Evolutionary conservation across 1,140 invertebrate genomes (phyloP), one percentile per base, ranked within the genome.

Genomic region (Episyrphus balteatus): DNA sequence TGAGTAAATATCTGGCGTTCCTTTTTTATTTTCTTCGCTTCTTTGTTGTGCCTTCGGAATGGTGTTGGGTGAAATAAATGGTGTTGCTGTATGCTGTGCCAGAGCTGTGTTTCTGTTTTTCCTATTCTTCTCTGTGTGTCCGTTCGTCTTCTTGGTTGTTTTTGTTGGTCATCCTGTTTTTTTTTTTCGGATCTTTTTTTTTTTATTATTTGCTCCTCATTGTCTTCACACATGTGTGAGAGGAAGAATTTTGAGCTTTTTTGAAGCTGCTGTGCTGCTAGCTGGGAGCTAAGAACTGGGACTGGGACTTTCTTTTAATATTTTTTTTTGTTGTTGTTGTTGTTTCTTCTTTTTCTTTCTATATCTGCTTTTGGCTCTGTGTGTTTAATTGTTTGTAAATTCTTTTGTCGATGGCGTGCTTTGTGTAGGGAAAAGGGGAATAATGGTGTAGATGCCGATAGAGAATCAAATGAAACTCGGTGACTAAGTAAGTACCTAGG

Each of bases 311-410:
- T 14, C 17, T 33, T 26, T 42, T 42, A 42, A 34, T 19, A 42
- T 48, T 48, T 21, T 41, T 48, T 15, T 33, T 32, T 38, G 42
- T 26, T 30, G 19, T 43, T 43, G 21, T 26, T 30, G 37, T 41
- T 33, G 13, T 26, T 42, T 38, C 12, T 47, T 46, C n/a, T 2
- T 6, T 33, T 42, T 45, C 39, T 19, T 19, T n/a, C n/a, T n/a
- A n/a, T n/a, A n/a, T n/a, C n/a, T 38, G 48, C 48, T 37, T 46
- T 50, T 36, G 44, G 44, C 43, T 61, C 61, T 61, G 58, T 61
- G 58, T 61, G 58, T 61, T 61, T 61, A 61, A 61, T 61, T 61
- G 58, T 59, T 61, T 61, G 58, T 61, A 59, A 61, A 61, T 58
- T 52, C 54, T 59, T 61, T 60, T 61, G 21, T 26, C 3, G 21